These are phyloP conservation scores for Phrynosoma platyrhinos DNA, from an alignment of 2,113 vertebrate genomes.

Conservation along the genomic window DNA sequence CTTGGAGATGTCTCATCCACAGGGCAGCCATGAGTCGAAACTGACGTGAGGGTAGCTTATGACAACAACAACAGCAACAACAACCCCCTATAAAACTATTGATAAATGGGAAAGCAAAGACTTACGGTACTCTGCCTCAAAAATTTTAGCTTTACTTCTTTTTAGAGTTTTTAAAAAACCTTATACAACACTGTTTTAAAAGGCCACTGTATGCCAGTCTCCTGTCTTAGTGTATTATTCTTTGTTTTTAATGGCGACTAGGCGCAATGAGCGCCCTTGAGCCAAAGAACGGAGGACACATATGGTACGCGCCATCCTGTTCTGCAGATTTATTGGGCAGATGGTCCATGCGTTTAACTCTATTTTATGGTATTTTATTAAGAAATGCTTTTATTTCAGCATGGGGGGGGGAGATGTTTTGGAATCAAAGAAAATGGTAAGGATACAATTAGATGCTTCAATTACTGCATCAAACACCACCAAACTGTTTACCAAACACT, in stretches of 20 bases:
- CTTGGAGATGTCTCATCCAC: too few relatives aligned
- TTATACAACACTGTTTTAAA: background rate
- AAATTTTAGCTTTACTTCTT: background rate
- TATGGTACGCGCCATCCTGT: background rate
- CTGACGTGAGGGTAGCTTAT: too few relatives aligned
- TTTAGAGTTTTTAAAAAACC: too few relatives aligned
- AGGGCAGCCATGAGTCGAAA: too few relatives aligned
- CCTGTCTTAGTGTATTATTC: background rate
- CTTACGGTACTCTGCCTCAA: too few relatives aligned
- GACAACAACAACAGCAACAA: too few relatives aligned
- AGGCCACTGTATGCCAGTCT: background rate
- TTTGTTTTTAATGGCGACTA: background rate
- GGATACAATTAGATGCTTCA: conserved; percentile 7
- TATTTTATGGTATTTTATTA: conserved; percentile 12
- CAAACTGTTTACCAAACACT: background rate
- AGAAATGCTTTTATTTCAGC: conserved; percentile 15
- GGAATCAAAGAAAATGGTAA: conserved; percentile 6
- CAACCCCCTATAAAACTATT: too few relatives aligned
- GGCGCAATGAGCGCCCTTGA: background rate
- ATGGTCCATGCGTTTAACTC: background rate
- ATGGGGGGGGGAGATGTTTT: conserved; percentile 4
- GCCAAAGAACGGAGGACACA: background rate
- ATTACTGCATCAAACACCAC: conserved; percentile 16
- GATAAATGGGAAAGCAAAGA: too few relatives aligned
- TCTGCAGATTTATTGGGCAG: background rate